Conservation (phyloP, 2,888 invertebrate species). For the Cybosia mesomella region DNA sequence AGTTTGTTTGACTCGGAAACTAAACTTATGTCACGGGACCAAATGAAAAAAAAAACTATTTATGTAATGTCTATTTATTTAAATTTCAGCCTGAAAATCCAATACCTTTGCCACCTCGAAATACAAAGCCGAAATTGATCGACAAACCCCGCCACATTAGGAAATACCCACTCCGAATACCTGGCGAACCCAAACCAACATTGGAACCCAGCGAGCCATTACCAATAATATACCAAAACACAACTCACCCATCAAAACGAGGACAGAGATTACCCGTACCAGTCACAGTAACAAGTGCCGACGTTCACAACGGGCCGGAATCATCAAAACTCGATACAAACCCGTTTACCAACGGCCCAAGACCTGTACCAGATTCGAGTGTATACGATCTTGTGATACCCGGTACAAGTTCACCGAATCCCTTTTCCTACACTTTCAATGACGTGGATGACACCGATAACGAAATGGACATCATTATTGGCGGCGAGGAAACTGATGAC, state of each 20-base stretch:
- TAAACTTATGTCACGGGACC: too few relatives aligned
- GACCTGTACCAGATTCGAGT: slow-evolving; percentile 18
- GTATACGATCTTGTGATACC: slow-evolving; percentile 20
- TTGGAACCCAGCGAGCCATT: slow-evolving; percentile 1
- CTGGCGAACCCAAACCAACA: slow-evolving; percentile 32
- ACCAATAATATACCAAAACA: slow-evolving; percentile 73
- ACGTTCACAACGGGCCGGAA: slow-evolving; percentile 63
- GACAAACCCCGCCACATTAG: slow-evolving; percentile 77
- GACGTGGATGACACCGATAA: slow-evolving; percentile 15
- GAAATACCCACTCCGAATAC: slow-evolving; percentile 71
- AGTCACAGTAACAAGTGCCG: slow-evolving; percentile 41
- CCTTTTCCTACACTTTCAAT: slow-evolving; percentile 50
- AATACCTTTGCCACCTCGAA: slow-evolving; percentile 74
- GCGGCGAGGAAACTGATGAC: slow-evolving; percentile 21
- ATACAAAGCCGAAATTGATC: slow-evolving; percentile 70
- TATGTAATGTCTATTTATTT: neutral
- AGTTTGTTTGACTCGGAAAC: too few relatives aligned
- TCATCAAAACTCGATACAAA: slow-evolving; percentile 59
- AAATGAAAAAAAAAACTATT: neutral
- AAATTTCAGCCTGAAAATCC: slow-evolving; percentile 64
- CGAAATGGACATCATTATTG: neutral
- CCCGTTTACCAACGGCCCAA: slow-evolving; percentile 59
- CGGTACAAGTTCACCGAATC: slow-evolving; percentile 57
- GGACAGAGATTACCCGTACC: slow-evolving; percentile 19
- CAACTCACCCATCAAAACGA: slow-evolving; percentile 36